A percentile compares a stretch with the other conserved stretches of the same genome.
These are phyloP conservation scores for Drosophila antonietae DNA, from an alignment of 2,888 invertebrate genomes.

Conservation along the genomic window DNA sequence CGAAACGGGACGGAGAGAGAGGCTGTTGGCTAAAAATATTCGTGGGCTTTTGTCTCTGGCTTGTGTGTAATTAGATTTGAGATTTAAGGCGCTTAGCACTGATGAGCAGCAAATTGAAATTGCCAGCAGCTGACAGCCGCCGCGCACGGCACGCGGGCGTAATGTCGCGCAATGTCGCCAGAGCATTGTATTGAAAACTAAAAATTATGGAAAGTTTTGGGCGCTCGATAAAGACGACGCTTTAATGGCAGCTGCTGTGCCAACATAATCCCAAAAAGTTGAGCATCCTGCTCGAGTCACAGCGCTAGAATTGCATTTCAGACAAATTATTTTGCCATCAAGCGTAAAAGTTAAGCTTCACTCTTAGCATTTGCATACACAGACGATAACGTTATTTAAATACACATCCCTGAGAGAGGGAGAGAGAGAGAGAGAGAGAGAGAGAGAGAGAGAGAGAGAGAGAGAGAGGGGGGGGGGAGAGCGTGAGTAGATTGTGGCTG, in stretches of 20 bases:
- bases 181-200: conserved; percentile 6
- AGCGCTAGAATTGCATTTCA: conserved; percentile 42
- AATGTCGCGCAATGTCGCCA: conserved; percentile 18
- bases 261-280: conserved; percentile 15
- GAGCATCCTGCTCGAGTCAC: conserved; percentile 1
- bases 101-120: conserved; percentile 61
- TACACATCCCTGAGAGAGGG: conserved; percentile 32
- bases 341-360: conserved; percentile 58
- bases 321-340: conserved; percentile 70
- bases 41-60: conserved; percentile 66
- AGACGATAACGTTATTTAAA: conserved; percentile 61
- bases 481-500: conserved; percentile 42
- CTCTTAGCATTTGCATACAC: conserved; percentile 57
- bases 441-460: too few species aligned
- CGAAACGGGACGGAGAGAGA: not conserved
- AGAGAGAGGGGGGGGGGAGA: not conserved
- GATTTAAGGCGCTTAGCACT: conserved; percentile 73
- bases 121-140: conserved; percentile 32
- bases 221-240: conserved; percentile 3
- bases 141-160: conserved; percentile 23
- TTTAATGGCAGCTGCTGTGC: conserved; percentile 11
- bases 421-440: not conserved
- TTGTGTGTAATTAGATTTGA: conserved; percentile 73
- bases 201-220: conserved; percentile 6
- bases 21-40: conserved; percentile 39